A percentile compares a stretch with the other conserved stretches of the same genome.
Conservation (phyloP, 2,113 vertebrate species). For the Nothoprocta perdicaria region DNA sequence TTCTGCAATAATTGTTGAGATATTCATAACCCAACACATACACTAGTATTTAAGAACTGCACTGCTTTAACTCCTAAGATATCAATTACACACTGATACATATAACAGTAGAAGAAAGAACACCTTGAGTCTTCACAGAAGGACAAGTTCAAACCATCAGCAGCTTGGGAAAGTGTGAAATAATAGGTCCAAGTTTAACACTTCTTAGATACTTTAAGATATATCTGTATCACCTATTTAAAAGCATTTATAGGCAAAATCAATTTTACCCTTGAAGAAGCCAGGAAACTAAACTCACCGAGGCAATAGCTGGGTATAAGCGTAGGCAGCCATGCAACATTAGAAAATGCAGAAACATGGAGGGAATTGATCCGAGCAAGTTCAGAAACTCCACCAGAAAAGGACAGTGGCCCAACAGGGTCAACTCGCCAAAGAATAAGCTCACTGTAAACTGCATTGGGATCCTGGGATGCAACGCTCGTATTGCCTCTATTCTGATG, state of each 20-base stretch:
- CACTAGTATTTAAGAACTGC: neutral
- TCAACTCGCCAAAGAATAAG: slow-evolving; percentile 98
- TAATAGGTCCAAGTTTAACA: neutral
- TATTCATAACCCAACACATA: neutral
- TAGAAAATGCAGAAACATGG: slow-evolving; percentile 94
- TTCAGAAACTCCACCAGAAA: slow-evolving; percentile 96
- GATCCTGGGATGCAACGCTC: slow-evolving; percentile 83
- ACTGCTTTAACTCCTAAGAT: neutral
- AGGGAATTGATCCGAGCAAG: slow-evolving; percentile 97
- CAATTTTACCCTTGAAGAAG: neutral
- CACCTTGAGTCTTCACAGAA: neutral
- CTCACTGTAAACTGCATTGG: slow-evolving; percentile 93
- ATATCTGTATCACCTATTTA: neutral
- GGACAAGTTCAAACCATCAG: neutral
- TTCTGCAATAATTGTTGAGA: neutral
- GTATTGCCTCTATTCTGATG: slow-evolving; percentile 71
- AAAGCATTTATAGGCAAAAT: neutral
- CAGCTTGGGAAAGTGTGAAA: neutral
- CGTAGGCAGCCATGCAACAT: slow-evolving; percentile 95
- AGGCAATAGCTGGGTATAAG: slow-evolving; percentile 96
- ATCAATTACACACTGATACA: neutral
- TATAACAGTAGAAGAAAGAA: neutral
- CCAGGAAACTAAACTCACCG: slow-evolving; percentile 81
- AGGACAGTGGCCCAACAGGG: slow-evolving; percentile 95
- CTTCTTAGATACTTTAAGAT: neutral